These are phyloP conservation scores for Phthorimaea operculella DNA, from an alignment of 1,140 invertebrate species.

Conservation along the genomic window DNA sequence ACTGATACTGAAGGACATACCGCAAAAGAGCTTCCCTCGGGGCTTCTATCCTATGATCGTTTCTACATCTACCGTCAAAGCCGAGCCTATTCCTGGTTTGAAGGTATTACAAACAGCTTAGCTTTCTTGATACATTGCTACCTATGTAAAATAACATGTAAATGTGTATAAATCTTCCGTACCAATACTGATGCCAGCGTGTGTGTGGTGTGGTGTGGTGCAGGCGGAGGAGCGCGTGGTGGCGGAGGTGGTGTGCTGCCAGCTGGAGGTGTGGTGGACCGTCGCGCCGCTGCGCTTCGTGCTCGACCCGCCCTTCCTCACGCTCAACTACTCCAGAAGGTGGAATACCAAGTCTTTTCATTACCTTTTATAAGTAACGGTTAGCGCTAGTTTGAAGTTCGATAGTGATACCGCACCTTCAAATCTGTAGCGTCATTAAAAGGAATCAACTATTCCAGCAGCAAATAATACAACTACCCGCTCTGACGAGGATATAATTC, in stretches of 20 bases:
- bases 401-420: no score
- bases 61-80: constrained; percentile 14
- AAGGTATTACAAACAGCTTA: constrained; percentile 13
- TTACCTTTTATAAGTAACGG: no score
- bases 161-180: no score
- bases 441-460: no score
- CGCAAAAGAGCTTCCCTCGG: constrained; percentile 31
- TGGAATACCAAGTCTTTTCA: constrained; percentile 5
- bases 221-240: constrained; percentile 17
- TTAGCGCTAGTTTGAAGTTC: no score
- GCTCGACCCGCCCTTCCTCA: constrained; percentile 29
- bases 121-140: background rate
- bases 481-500: no score
- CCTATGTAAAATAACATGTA: no score
- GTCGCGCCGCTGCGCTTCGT: constrained; percentile 39
- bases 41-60: constrained; percentile 31
- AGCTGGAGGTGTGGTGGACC: constrained; percentile 53
- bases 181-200: background rate
- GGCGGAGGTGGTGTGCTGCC: constrained; percentile 35
- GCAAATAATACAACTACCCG: no score
- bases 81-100: constrained; percentile 28
- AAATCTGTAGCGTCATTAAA: no score
- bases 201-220: background rate
- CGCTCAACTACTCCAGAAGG: constrained; percentile 33
- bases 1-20: constrained; percentile 41